Percentiles rank a stretch among this genome's conserved stretches.
phyloP scores from a whole-genome alignment of 1,140 invertebrate species.

The Drosophila melanica region DNA sequence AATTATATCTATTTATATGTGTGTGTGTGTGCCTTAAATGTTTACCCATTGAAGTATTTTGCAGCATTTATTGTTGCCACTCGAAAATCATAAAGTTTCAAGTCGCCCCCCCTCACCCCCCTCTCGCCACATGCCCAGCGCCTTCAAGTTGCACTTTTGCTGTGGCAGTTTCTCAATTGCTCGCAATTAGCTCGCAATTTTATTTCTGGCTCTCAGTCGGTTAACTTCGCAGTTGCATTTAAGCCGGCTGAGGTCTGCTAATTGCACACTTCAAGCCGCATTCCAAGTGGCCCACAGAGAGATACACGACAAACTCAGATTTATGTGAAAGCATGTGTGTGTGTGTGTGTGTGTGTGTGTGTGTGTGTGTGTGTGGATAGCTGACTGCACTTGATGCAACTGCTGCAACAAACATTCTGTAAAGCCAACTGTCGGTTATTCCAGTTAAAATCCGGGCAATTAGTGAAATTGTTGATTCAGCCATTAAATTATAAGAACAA shows the following conservation, averaged over 20 bases:
- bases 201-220: conserved; percentile 53
- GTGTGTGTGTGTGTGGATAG: conserved; percentile 9
- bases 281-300: conserved; percentile 28
- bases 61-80: conserved; percentile 50
- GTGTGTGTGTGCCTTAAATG: conserved; percentile 26
- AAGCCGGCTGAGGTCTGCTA: conserved; percentile 57
- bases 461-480: no score
- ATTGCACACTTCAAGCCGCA: conserved; percentile 64
- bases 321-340: conserved; percentile 11
- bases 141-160: conserved; percentile 31
- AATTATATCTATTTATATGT: conserved; percentile 56
- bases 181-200: conserved; percentile 69
- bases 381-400: conserved; percentile 1
- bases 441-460: no score
- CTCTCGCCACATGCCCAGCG: conserved; percentile 15
- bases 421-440: neutral
- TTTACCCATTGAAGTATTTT: conserved; percentile 34
- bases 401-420: conserved; percentile 2
- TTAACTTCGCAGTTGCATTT: conserved; percentile 42
- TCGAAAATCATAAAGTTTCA: conserved; percentile 54
- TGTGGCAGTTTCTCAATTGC: conserved; percentile 66
- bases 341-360: conserved; percentile 8
- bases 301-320: conserved; percentile 51
- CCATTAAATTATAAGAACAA: no score
- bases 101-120: no score